Base-by-base conservation (phyloP, 2,888 invertebrate species). In the Parasteatoda lunata region DNA sequence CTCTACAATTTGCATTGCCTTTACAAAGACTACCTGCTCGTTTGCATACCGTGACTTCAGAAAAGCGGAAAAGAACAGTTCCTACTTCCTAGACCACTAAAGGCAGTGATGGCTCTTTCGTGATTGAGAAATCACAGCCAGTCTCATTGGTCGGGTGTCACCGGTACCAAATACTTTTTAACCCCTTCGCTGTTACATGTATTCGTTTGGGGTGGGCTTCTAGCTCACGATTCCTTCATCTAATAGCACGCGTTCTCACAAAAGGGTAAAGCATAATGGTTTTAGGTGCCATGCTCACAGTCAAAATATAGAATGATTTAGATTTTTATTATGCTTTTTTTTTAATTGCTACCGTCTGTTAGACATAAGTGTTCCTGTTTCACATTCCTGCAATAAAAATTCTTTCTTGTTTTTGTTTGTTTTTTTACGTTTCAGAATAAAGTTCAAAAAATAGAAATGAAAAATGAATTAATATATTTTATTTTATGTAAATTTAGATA, bases 41-140 rank as follows among this genome's bases (percentile, higher is more conserved):
- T 59, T 59, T 59, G 59, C 59, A 59, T 59, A 6, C n/a, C 59
- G 9, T 13, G n/a, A 13, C 59, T n/a, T 59, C 7, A 59, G 59
- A 9, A 59, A 59, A 30, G 30, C 30, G 59, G 59, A 59, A 59
- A n/a, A 13, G 59, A 8, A 59, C 4, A 59, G 11, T 59, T 59
- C 59, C 59, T 6, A n/a, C 5, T 59, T 59, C 59, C n/a, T 8
- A 59, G 9, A 59, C 59, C n/a, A 8, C 59, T 3, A 59, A 5
- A 59, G 59, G n/a, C 59, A 59, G 59, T 59, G 59, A 59, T 59
- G 59, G 59, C n/a, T 9, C 59, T 59, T 59, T 59, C 59, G 59
- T 59, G 59, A 59, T 59, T 13, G 59, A 59, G 11, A 59, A 59
- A 59, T 59, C 59, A n/a, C 59, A 4, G 59, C n/a, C n/a, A 4